A percentile compares a stretch with the other conserved stretches of the same genome.
Conservation (phyloP, 2,888 invertebrate species). For the Furcula furcula region DNA sequence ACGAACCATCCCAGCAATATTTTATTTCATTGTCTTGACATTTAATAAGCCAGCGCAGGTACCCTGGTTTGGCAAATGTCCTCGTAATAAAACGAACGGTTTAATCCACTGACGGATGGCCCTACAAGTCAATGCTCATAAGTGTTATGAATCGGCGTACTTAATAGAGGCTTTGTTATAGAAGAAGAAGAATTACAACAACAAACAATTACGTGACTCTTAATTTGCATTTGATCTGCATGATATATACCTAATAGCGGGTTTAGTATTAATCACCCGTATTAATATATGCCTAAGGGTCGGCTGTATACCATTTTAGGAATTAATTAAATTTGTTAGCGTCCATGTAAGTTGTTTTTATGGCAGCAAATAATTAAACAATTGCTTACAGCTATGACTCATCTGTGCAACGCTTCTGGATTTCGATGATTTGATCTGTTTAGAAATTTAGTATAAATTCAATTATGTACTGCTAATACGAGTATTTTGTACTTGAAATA, state of each 20-base stretch:
- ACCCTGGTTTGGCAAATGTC: background rate
- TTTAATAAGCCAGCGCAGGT: background rate
- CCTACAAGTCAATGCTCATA: background rate
- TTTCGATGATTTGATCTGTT: too few species aligned
- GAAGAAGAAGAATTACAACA: background rate
- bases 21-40: background rate
- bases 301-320: background rate
- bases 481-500: too few species aligned
- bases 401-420: too few species aligned
- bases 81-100: background rate
- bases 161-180: background rate
- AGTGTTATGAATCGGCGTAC: background rate
- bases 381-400: too few species aligned
- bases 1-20: constrained; percentile 6
- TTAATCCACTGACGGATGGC: background rate
- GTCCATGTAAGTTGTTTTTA: too few species aligned
- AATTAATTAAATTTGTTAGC: too few species aligned
- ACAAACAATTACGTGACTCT: constrained; percentile 1
- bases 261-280: background rate
- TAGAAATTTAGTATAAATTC: too few species aligned
- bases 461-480: too few species aligned
- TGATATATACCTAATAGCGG: background rate
- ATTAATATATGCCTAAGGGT: background rate
- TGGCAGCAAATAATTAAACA: too few species aligned
- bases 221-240: constrained; percentile 1